Percentiles rank a stretch among this genome's conserved stretches.
These are phyloP conservation scores for Dreissena rostriformis DNA, from an alignment of 1,140 invertebrate species.

Conservation along the genomic window DNA sequence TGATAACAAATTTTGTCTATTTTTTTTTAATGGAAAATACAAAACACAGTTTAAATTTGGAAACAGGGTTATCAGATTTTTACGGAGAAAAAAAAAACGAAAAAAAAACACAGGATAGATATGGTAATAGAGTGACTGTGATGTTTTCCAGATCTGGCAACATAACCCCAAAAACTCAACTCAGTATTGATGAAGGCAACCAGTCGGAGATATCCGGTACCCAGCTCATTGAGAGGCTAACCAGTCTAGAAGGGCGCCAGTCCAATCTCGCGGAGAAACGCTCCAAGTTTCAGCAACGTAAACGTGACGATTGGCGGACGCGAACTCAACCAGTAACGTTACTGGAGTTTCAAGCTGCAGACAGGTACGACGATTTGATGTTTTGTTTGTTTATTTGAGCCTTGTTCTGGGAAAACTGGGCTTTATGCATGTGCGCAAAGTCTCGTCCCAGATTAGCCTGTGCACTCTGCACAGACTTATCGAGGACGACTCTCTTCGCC, in stretches of 20 bases:
- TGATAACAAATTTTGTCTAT: too few species aligned
- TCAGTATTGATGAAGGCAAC: slow-evolving; percentile 49
- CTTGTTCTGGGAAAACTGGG: too few species aligned
- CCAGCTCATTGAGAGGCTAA: slow-evolving; percentile 51
- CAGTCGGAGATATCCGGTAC: slow-evolving; percentile 27
- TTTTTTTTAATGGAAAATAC: too few species aligned
- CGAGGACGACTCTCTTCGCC: too few species aligned
- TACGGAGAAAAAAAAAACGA: too few species aligned
- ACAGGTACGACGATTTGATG: slow-evolving; percentile 13
- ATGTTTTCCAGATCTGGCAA: slow-evolving; percentile 44
- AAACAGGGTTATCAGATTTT: too few species aligned
- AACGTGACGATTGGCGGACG: slow-evolving; percentile 33
- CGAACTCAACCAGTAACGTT: slow-evolving; percentile 49
- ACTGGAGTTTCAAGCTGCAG: slow-evolving; percentile 42
- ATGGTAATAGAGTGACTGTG: neutral
- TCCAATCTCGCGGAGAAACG: slow-evolving; percentile 32
- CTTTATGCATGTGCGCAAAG: too few species aligned
- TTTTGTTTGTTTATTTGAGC: too few species aligned
- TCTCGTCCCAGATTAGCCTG: too few species aligned
- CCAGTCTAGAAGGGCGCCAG: slow-evolving; percentile 46
- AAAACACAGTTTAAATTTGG: too few species aligned
- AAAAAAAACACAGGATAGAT: too few species aligned
- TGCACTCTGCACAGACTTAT: too few species aligned
- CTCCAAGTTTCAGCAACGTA: slow-evolving; percentile 30
- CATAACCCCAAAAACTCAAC: slow-evolving; percentile 45